phyloP scores from a whole-genome alignment of 2,797 vertebrate genomes.

The Zenarchopterus dispar region DNA sequence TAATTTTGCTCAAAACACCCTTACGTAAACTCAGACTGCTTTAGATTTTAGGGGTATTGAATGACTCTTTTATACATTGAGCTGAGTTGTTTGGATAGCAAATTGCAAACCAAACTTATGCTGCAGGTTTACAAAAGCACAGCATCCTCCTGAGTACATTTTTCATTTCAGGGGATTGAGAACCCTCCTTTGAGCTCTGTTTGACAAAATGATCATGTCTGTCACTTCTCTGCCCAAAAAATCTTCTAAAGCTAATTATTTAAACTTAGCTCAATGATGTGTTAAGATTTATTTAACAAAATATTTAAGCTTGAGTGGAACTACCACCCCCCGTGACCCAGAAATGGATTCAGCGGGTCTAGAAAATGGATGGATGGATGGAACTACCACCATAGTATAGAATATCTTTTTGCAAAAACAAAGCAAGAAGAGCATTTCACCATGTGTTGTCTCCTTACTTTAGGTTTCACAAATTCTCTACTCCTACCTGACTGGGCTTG shows the following conservation, averaged over 20 bases:
- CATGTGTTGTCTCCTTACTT: not conserved
- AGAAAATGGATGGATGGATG: too few relatives aligned
- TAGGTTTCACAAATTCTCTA: constrained; percentile 1
- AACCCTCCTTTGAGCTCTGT: constrained; percentile 35
- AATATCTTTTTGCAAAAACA: too few relatives aligned
- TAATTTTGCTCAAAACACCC: constrained; percentile 36
- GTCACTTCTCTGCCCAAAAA: constrained; percentile 37
- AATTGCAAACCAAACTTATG: constrained; percentile 49
- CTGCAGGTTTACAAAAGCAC: constrained; percentile 43
- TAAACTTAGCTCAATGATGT: constrained; percentile 72
- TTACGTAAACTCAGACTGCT: constrained; percentile 30
- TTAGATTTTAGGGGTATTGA: constrained; percentile 16
- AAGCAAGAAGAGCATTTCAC: too few relatives aligned
- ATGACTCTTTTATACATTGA: constrained; percentile 26
- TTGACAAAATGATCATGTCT: constrained; percentile 53
- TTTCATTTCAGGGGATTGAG: constrained; percentile 29
- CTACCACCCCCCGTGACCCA: too few relatives aligned
- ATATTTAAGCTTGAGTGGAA: constrained; percentile 54
- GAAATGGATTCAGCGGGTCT: too few relatives aligned
- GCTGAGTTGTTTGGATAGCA: constrained; percentile 41
- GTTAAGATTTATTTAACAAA: constrained; percentile 72
- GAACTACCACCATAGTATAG: constrained; percentile 24
- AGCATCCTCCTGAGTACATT: constrained; percentile 4
- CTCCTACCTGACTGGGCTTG: constrained; percentile 1
- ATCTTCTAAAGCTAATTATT: constrained; percentile 77